Base-by-base conservation (phyloP, 2,888 invertebrate genomes). In the Drosophila subsilvestris region DNA sequence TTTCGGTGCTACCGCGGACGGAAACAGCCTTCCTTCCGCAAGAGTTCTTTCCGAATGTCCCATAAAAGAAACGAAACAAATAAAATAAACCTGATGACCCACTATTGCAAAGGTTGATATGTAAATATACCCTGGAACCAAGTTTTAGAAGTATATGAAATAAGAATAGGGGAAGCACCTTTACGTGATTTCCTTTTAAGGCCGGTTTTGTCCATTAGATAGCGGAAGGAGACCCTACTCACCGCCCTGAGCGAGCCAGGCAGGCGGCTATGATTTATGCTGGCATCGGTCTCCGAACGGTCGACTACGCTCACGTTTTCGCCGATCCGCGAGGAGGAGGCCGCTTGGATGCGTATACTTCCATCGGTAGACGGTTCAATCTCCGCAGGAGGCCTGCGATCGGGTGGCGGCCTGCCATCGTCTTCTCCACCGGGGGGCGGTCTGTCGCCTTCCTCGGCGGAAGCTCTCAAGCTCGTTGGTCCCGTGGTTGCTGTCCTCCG, bases 401-500 rank as follows among this genome's bases (percentile, higher is more conserved):
- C 54, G 44, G 7, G 44, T 3, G 32, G 27, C 6, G 29, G 18
- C 45, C 45, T 56, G 25, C 43, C 54, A 32, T 25, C 25, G 48
- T 58, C 57, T 2, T 32, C n/a, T 7, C 22, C 22, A 3, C 20
- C 18, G 2, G 44, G 37, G 14, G 29, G 37, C 20, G 20, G 53
- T 68, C 3, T 61, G 63, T 45, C 43, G 45, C 14, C 65, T 18
- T 32, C 63, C 10, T 74, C 65, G 10, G 70, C 54, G 8, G 32
- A 8, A 47, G 77, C 63, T 4, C 27, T 50, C 6, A 54, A 49
- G 17, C 32, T 18, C 14, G 60, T 59, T 6, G 85, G 87, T 29
- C 69, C 65, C n/a, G 80, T 85, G 7, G 85, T 63, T n/a, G 87
- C 83, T 20, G 81, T 83, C n/a, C 79, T 78, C 10, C 83, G 65